phyloP scores from a whole-genome alignment of 2,113 vertebrate genomes.

The Erinaceus europaeus region DNA sequence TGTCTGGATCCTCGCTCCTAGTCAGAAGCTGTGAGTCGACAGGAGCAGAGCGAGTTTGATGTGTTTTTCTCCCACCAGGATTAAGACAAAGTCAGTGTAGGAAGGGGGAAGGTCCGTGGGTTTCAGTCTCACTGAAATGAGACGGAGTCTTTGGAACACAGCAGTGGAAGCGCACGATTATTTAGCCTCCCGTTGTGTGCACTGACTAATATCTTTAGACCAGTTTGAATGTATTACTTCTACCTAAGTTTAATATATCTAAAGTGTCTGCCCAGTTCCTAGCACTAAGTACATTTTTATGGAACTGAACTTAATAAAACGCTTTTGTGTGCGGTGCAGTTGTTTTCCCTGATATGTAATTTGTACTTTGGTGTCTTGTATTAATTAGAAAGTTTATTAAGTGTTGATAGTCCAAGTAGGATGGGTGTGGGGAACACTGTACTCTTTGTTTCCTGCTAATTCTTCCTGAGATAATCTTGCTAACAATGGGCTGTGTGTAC shows the following conservation, averaged over 20 bases:
- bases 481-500: neutral
- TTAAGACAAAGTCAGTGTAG: no score
- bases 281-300: neutral
- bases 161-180: no score
- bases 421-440: neutral
- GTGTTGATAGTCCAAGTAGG: neutral
- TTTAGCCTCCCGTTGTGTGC: no score
- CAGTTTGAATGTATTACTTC: neutral
- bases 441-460: slow-evolving; percentile 13
- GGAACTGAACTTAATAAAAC: neutral
- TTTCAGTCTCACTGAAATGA: neutral
- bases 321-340: neutral
- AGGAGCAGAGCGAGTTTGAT: no score
- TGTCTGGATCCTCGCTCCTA: neutral
- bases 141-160: neutral
- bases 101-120: no score
- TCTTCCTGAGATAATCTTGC: neutral
- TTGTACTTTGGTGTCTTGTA: neutral
- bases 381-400: neutral
- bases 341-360: neutral
- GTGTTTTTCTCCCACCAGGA: no score
- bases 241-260: neutral
- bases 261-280: neutral
- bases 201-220: no score
- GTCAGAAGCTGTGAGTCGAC: neutral